Base-by-base conservation (phyloP, 2,888 invertebrate species). In the Epistrophe eligans region DNA sequence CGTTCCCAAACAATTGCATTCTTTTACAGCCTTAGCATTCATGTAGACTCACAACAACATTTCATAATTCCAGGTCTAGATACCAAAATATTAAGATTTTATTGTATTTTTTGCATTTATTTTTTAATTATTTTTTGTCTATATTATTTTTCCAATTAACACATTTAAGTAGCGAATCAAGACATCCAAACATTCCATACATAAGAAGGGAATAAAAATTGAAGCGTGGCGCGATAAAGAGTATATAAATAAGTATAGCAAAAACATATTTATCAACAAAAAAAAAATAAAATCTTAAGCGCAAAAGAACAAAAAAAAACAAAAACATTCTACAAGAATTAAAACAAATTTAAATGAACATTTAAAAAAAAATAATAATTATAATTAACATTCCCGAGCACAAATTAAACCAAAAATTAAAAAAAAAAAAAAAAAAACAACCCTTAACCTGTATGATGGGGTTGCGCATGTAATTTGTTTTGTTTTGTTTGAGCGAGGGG, bases 291-390 rank as follows among this genome's bases (percentile, higher is more conserved):
- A 72, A 67, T 55, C 55, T 66, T 66, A 72, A 79, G 84, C 70
- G 89, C 85, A 77, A 80, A 48, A 48, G 10, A 66, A 88, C 84
- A 89, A 77, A 15, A 77, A n/a, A 73, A 77, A 66, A 40, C 13
- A 60, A 10, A 80, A 88, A 85, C 76, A 89, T 82, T 88, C 88
- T 89, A 88, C 81, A 89, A 88, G 89, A 89, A 88, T 89, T 89
- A 88, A 89, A 84, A 88, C 76, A 80, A 80, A 70, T 62, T 58
- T 67, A 67, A 58, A 84, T 70, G 38, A 70, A 70, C 10, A 60
- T 52, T 40, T 79, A 72, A 35, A 28, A 58, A 13, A 72, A 77
- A 48, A 57, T 11, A 70, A 67, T 60, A 70, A 71, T 35, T 74
- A 66, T 60, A 52, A 70, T 40, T 70, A 64, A 77, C 71, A 76